Base-by-base conservation (phyloP, 2,797 vertebrate species). In the Stomatorhinus walkeri region DNA sequence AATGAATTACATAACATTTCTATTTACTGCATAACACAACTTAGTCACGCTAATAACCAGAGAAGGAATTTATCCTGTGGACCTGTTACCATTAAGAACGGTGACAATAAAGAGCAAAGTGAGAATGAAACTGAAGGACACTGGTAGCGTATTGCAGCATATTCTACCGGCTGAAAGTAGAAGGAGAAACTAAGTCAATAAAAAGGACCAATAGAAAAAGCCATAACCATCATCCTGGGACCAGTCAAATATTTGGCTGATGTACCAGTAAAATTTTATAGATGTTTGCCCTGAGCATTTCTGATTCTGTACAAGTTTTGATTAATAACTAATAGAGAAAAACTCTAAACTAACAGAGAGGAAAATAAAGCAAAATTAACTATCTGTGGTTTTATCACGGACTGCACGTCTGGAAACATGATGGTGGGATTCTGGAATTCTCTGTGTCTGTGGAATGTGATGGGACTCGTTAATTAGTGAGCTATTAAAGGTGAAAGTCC, bases 401-500 rank as follows among this genome's bases (percentile, higher is more conserved):
- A 36, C 10, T 72, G 28, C 12, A 36, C 51, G 51, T 51, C 22
- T 88, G 40, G 5, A 2, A 14, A 83, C 0, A 40, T 24, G 0
- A 32, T 19, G 40, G n/a, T 61, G 52, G 14, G 36, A 83, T 84
- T 43, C 32, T 22, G 88, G n/a, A 32, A 40, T 83, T n/a, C 24
- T 81, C 28, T 1, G 1, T 84, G 9, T 59, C n/a, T 16, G n/a
- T 84, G 24, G 19, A 86, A 51, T 87, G 43, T 16, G 22, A 28
- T 56, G 9, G 8, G 32, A 43, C 40, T 24, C 22, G 51, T 91
- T 94, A 95, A 94, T 93, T 28, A 51, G 93, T 95, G 46, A 96
- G 88, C 91, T 89, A 94, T 94, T 95, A 93, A 92, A 93, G 92
- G 89, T 89, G 88, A 94, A 95, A 94, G 94, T 95, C 94, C 94